Base-by-base conservation (phyloP, 2,113 vertebrate genomes). In the Eublepharis macularius region DNA sequence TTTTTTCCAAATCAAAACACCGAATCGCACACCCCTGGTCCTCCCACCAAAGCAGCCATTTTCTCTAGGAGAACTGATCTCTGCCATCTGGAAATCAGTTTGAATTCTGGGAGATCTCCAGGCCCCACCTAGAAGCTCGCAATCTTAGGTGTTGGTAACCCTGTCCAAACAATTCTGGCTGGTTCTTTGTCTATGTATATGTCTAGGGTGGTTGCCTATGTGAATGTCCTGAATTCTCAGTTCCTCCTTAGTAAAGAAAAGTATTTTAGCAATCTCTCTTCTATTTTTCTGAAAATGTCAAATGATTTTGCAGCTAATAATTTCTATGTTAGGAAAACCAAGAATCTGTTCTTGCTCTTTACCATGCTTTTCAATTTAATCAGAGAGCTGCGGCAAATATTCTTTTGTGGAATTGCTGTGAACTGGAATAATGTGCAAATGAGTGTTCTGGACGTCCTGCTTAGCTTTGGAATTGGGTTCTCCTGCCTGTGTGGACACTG, bases 361-460 rank as follows among this genome's bases (percentile, higher is more conserved):
- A 45, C 41, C 26, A 29, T 73, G 51, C 69, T 86, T 65, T n/a
- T 78, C 49, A 19, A 29, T n/a, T 39, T 73, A 78, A 73, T 83
- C 80, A 78, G n/a, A 78, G 54, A 65, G 81, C 73, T 24, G 57
- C 43, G 11, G 49, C 76, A 51, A 49, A 14, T 83, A 39, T 39
- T 83, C 54, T 83, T n/a, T 83, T 82, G n/a, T 29, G 51, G 76
- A 78, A 63, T 83, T 78, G 86, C 75, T 70, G 41, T 79, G 81
- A 87, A 43, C n/a, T 41, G 80, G 66, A 87, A 83, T 87, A 78
- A 87, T 78, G 54, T 73, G 75, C 16, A 43, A 87, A 65, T 79
- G 77, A 80, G 24, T 86, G 69, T 73, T 85, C 75, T 73, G 66
- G 68, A 39, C 51, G 65, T 83, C 74, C 81, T 6, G 49, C 81